A percentile compares a stretch with the other conserved stretches of the same genome.
phyloP scores from a whole-genome alignment of 2,113 vertebrate genomes.

The Astur gentilis region DNA sequence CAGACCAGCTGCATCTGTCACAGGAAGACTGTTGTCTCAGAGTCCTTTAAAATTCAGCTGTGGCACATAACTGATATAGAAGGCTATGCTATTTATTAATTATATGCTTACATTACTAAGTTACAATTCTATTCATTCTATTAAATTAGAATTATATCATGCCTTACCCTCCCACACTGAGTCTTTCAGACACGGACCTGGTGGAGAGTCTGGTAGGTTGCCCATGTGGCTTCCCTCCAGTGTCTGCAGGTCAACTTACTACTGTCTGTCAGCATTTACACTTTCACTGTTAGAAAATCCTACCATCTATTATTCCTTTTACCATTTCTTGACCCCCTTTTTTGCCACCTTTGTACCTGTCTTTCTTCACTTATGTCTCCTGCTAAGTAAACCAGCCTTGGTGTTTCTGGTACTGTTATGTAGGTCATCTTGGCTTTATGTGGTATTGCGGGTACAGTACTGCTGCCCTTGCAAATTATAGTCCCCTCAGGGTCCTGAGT shows the following conservation, averaged over 20 bases:
- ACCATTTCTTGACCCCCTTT: not conserved
- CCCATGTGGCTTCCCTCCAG: not conserved
- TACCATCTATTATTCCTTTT: not conserved
- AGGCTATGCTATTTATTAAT: not conserved
- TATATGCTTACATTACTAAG: not conserved
- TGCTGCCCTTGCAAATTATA: not conserved
- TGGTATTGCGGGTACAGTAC: not conserved
- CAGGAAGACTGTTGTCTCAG: not conserved
- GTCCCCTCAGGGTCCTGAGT: not conserved
- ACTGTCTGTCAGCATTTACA: not conserved
- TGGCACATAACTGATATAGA: fast-evolving
- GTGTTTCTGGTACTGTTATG: not conserved
- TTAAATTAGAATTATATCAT: not conserved
- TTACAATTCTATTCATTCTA: not conserved
- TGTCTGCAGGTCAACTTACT: not conserved
- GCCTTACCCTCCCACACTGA: not conserved
- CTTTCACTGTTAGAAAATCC: not conserved
- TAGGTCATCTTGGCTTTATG: not conserved
- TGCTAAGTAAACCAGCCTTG: not conserved
- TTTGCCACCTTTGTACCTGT: not conserved
- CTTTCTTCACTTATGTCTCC: not conserved
- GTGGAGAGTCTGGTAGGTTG: not conserved
- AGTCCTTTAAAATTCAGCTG: not conserved
- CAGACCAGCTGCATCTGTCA: not conserved
- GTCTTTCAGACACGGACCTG: not conserved